Conservation (phyloP, 2,797 vertebrate genomes). For the Phaenicophaeus curvirostris region DNA sequence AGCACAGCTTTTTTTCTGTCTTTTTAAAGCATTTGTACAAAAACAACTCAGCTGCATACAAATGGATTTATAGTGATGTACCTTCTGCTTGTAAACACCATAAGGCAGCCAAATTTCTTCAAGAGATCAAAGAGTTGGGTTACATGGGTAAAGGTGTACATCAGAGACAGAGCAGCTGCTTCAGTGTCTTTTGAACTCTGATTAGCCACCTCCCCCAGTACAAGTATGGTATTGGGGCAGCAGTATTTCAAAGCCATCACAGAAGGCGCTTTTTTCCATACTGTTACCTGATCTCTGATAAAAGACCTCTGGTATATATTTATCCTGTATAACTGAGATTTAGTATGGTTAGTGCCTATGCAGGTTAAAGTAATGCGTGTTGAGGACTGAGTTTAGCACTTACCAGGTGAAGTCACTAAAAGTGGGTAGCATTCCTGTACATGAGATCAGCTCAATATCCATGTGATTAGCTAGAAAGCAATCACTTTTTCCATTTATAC, state of each 20-base stretch:
- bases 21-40: neutral
- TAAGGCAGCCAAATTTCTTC: neutral
- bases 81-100: conserved; percentile 4
- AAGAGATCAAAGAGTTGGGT: conserved; percentile 34
- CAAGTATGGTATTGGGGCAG: neutral
- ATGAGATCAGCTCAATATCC: neutral
- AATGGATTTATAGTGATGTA: neutral
- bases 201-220: neutral
- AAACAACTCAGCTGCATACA: conserved; percentile 9
- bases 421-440: rapidly evolving
- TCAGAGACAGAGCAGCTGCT: conserved; percentile 38
- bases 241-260: neutral
- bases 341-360: neutral
- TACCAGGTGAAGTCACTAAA: neutral
- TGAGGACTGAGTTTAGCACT: neutral
- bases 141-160: neutral
- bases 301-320: neutral
- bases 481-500: neutral
- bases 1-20: neutral
- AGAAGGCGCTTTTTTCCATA: neutral
- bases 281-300: neutral
- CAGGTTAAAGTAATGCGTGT: neutral
- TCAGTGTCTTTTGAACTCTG: conserved; percentile 31
- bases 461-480: neutral
- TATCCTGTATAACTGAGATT: neutral